These are phyloP conservation scores for Cyrtodaria siliqua DNA, from an alignment of 2,888 invertebrate genomes.

Conservation along the genomic window DNA sequence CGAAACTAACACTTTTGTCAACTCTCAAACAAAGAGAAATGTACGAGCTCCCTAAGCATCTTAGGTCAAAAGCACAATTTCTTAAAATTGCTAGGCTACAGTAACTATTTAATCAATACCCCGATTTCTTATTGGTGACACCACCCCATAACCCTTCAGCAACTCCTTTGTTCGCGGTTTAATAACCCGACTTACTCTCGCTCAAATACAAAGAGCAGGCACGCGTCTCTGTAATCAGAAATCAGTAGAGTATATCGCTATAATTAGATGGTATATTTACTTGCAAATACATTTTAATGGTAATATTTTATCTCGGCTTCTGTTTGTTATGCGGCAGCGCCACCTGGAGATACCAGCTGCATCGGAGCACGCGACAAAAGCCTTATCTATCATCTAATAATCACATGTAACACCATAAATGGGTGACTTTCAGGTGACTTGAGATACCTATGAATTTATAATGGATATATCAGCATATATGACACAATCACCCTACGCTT, in stretches of 20 bases:
- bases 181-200: slow-evolving; percentile 57
- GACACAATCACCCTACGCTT: too few relatives aligned
- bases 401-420: slow-evolving; percentile 40
- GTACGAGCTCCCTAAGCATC: slow-evolving; percentile 48
- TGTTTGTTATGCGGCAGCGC: slow-evolving; percentile 39
- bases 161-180: slow-evolving; percentile 57
- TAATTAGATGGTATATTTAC: slow-evolving; percentile 69
- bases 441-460: slow-evolving; percentile 4
- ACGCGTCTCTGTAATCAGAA: slow-evolving; percentile 57
- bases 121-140: slow-evolving; percentile 57
- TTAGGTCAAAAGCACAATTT: slow-evolving; percentile 57
- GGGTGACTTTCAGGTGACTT: slow-evolving; percentile 12
- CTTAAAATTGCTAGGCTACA: slow-evolving; percentile 38
- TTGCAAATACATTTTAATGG: slow-evolving; percentile 44
- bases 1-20: background rate
- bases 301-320: slow-evolving; percentile 26
- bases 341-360: slow-evolving; percentile 64
- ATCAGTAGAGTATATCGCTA: slow-evolving; percentile 62
- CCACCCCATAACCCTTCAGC: slow-evolving; percentile 44
- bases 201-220: slow-evolving; percentile 34
- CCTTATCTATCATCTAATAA: slow-evolving; percentile 59
- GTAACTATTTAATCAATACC: slow-evolving; percentile 58
- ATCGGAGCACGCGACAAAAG: slow-evolving; percentile 59
- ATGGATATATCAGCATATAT: too few relatives aligned
- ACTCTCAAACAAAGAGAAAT: slow-evolving; percentile 16